Base-by-base conservation (phyloP, 2,888 invertebrate species). In the Dermolepida albohirtum region DNA sequence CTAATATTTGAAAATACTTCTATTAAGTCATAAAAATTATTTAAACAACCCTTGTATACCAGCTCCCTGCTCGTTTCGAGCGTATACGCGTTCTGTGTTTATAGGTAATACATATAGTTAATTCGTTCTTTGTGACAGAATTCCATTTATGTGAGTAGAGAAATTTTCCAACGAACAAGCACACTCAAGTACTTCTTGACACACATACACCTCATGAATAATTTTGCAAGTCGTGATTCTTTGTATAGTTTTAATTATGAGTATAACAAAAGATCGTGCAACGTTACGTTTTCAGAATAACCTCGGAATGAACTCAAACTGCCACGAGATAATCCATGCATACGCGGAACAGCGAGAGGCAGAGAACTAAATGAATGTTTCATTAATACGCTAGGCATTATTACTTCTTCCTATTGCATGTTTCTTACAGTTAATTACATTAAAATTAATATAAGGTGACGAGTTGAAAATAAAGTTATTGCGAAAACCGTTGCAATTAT, bases 181-280 rank as follows among this genome's bases (percentile, higher is more conserved):
- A 51, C 64, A 41, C 29, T 22, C 49, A 39, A 63, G 64, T 57
- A 40, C 44, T 55, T 40, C 68, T 68, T 68, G 68, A 68, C 68
- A 68, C 51, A 68, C 59, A 68, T 68, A 68, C 63, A 65, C 57
- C 65, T 65, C 65, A 62, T 65, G 68, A 68, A 68, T 68, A 68
- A 68, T 68, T 55, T 68, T 64, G 43, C 68, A 51, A 59, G 59
- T 65, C 59, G 65, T 57, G 43, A 64, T 68, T 68, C 68, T 68
- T 68, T 65, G 68, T 68, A 62, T 64, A 41, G 65, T 68, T 68
- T 68, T 68, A 68, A 68, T 68, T 68, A 68, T 68, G 68, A 41
- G 43, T 59, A 52, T 57, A 59, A 68, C 68, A 68, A 68, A 68
- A 68, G 68, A 59, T 64, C 41, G 43, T 68, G 68, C 68, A 68